Percentiles rank a stretch among this genome's conserved stretches.
Evolutionary conservation across 2,797 vertebrate species (phyloP).

Genomic region (Pteronotus mesoamericanus): DNA sequence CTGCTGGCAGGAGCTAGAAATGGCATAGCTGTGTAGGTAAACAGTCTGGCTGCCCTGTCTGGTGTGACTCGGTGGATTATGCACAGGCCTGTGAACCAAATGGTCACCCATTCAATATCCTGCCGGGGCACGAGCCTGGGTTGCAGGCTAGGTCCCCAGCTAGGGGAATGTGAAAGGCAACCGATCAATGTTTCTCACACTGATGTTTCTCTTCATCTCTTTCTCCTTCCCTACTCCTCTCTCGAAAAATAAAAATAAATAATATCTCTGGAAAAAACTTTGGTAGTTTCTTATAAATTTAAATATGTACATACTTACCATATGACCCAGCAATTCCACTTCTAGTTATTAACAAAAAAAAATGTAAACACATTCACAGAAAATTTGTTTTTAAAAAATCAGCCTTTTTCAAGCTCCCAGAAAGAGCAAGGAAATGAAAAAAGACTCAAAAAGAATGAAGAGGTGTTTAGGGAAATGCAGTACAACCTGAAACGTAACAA

Average conservation of each 20-base stretch:
- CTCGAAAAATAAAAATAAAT: not conserved
- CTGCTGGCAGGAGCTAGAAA: not conserved
- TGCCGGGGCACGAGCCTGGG: not conserved
- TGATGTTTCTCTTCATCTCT: not conserved
- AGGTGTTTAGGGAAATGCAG: too few relatives aligned
- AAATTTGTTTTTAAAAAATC: not conserved
- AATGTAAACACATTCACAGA: not conserved
- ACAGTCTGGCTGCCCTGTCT: not conserved
- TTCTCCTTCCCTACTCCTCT: not conserved
- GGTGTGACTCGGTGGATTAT: not conserved
- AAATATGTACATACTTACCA: not conserved
- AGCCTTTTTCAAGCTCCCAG: not conserved
- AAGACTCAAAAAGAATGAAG: too few relatives aligned
- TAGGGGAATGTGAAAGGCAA: not conserved
- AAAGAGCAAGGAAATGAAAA: too few relatives aligned
- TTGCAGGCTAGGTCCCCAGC: not conserved
- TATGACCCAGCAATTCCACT: not conserved
- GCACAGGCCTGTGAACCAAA: not conserved
- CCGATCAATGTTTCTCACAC: not conserved
- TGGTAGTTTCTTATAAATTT: not conserved
- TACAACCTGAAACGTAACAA: too few relatives aligned
- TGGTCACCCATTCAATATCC: not conserved
- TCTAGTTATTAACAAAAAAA: not conserved
- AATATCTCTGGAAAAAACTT: not conserved
- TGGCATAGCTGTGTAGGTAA: not conserved